A percentile compares a stretch with the other conserved stretches of the same genome.
Conservation (phyloP, 2,113 vertebrate genomes). For the Pitta sordida region DNA sequence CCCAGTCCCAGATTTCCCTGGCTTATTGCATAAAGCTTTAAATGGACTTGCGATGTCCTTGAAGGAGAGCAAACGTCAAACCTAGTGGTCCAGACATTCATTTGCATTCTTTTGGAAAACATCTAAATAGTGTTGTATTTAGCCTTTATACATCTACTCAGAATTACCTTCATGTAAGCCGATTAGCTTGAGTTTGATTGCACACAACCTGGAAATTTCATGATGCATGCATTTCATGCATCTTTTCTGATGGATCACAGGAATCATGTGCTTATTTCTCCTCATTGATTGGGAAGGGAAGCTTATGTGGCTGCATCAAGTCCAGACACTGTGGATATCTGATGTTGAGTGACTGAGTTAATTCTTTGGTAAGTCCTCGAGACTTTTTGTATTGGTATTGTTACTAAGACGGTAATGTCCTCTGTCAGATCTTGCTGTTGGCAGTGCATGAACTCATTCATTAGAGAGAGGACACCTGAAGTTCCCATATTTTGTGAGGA, state of each 20-base stretch:
- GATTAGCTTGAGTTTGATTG: neutral
- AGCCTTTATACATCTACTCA: neutral
- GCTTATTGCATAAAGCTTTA: neutral
- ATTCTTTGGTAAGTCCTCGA: neutral
- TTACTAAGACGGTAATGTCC: neutral
- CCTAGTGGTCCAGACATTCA: neutral
- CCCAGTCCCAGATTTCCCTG: neutral
- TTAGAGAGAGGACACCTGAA: neutral
- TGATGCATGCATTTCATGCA: neutral
- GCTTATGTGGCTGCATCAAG: neutral
- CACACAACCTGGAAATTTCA: neutral
- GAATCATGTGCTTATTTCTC: neutral
- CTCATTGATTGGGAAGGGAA: neutral
- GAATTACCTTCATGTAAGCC: neutral
- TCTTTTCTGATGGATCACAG: neutral
- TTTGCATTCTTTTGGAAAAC: neutral
- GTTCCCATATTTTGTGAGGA: neutral
- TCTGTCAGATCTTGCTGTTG: neutral
- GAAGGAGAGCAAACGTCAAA: neutral
- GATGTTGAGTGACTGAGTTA: neutral
- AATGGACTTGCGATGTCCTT: neutral
- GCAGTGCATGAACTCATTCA: neutral
- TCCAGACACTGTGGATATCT: neutral
- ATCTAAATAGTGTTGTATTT: neutral
- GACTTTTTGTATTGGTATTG: neutral